A percentile compares a stretch with the other conserved stretches of the same genome.
phyloP scores from a whole-genome alignment of 2,113 vertebrate genomes.

The Rynchops niger region DNA sequence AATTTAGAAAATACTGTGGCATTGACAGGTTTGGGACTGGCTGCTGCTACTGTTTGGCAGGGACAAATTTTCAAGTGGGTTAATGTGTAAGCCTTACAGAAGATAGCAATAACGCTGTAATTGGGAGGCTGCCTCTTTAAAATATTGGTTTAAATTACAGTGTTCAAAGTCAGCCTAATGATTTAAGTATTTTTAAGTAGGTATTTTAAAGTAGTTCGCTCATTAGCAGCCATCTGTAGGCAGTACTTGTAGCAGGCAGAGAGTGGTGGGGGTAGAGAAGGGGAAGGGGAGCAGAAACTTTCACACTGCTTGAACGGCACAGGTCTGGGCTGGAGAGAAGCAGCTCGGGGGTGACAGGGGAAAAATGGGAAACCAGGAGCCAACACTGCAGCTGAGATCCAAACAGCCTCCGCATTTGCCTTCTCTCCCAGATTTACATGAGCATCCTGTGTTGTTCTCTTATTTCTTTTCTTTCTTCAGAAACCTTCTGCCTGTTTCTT shows the following conservation, averaged over 20 bases:
- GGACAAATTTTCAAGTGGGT: background rate
- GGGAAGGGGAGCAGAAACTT: background rate
- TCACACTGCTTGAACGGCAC: rapidly evolving
- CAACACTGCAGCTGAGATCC: background rate
- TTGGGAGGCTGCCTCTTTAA: background rate
- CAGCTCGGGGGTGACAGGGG: background rate
- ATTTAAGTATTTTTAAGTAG: background rate
- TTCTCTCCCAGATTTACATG: constrained; percentile 47
- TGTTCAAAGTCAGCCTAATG: background rate
- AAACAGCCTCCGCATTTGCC: background rate
- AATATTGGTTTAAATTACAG: background rate
- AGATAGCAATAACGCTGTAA: background rate
- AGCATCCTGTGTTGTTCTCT: constrained; percentile 31
- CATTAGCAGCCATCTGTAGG: background rate
- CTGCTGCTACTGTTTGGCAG: background rate
- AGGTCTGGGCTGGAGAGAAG: background rate
- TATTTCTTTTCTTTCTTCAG: constrained; percentile 29
- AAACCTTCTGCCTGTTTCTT: constrained; percentile 47
- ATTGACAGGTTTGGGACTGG: constrained; percentile 6
- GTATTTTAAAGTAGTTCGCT: background rate
- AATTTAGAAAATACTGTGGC: constrained; percentile 23
- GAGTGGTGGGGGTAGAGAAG: background rate
- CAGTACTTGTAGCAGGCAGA: background rate
- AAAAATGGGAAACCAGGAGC: background rate
- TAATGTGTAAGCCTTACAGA: background rate